Evolutionary conservation across 30 jellyfish, hydroid and myxozoan genomes (phyloP).

Genomic region (Sanderia malayensis): DNA sequence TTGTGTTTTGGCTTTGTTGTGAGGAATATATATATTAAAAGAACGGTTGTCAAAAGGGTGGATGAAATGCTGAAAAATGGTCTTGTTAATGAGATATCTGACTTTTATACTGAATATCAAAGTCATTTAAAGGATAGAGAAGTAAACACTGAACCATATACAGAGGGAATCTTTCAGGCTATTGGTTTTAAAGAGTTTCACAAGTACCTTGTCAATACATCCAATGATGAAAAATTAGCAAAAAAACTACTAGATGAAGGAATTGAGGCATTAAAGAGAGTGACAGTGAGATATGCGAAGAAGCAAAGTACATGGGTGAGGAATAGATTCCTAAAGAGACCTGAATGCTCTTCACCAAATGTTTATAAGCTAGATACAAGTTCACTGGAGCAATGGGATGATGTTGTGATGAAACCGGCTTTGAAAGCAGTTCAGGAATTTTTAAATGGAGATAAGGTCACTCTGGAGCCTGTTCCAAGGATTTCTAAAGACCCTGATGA

Average conservation of each 20-base stretch:
- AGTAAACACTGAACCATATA: constrained; percentile 31
- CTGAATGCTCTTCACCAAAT: constrained; percentile 63
- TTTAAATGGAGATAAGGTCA: constrained; percentile 30
- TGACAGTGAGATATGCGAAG: constrained; percentile 84
- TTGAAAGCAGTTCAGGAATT: constrained; percentile 38
- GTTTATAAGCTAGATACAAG: constrained; percentile 80
- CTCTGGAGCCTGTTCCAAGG: constrained; percentile 50
- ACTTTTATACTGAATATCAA: constrained; percentile 47
- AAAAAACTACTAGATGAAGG: constrained; percentile 43
- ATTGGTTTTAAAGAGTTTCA: constrained; percentile 97
- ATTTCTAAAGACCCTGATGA: constrained; percentile 26
- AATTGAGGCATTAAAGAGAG: constrained; percentile 67
- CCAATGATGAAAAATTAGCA: constrained; percentile 8
- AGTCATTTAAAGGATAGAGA: not conserved
- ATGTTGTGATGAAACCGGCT: constrained; percentile 67
- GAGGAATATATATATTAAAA: constrained; percentile 62
- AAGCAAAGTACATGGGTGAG: constrained; percentile 86
- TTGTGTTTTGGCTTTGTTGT: constrained; percentile 89
- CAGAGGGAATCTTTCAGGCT: constrained; percentile 93
- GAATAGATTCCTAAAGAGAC: constrained; percentile 76
- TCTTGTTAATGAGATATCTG: constrained; percentile 66
- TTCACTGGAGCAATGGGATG: constrained; percentile 51
- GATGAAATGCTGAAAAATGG: constrained; percentile 92
- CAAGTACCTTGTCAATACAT: constrained; percentile 36
- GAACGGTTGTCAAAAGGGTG: constrained; percentile 72